Percentiles rank a stretch among this genome's conserved stretches.
Evolutionary conservation across 2,797 vertebrate species (phyloP).

Genomic region (Coregonus ussuriensis): DNA sequence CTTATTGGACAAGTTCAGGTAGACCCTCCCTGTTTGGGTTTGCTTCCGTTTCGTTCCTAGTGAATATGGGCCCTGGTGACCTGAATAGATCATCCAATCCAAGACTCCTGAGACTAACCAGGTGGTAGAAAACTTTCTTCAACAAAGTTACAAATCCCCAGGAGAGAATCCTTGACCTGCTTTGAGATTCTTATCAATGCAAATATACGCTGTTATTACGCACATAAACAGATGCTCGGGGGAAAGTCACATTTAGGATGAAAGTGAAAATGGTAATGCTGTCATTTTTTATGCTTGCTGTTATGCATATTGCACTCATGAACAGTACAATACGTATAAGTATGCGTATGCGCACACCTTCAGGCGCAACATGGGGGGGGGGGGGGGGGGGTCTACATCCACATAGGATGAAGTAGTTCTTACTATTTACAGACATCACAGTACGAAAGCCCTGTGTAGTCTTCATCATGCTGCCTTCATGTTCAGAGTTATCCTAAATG

Average conservation of each 20-base stretch:
- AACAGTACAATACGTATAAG: not conserved
- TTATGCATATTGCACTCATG: not conserved
- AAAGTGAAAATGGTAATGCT: not conserved
- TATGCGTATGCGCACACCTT: not conserved
- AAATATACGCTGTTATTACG: not conserved
- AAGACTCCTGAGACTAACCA: not conserved
- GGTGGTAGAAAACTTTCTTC: not conserved
- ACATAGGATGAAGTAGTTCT: not conserved
- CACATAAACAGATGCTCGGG: conserved; percentile 5
- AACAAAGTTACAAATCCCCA: conserved; percentile 1
- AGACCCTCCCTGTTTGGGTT: not conserved
- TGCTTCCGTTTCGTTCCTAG: not conserved
- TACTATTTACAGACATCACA: not conserved
- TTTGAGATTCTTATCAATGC: conserved; percentile 8
- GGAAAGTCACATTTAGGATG: conserved; percentile 8
- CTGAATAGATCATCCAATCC: not conserved
- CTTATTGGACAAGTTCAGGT: not conserved
- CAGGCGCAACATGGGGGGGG: not conserved
- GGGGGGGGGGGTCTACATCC: too few relatives aligned
- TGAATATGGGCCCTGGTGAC: not conserved
- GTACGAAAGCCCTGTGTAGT: not conserved
- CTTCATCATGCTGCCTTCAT: not conserved
- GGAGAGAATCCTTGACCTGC: not conserved
- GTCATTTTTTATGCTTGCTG: not conserved
- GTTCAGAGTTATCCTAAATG: not conserved